phyloP scores from a whole-genome alignment of 2,888 invertebrate genomes.

The Acleris holmiana region DNA sequence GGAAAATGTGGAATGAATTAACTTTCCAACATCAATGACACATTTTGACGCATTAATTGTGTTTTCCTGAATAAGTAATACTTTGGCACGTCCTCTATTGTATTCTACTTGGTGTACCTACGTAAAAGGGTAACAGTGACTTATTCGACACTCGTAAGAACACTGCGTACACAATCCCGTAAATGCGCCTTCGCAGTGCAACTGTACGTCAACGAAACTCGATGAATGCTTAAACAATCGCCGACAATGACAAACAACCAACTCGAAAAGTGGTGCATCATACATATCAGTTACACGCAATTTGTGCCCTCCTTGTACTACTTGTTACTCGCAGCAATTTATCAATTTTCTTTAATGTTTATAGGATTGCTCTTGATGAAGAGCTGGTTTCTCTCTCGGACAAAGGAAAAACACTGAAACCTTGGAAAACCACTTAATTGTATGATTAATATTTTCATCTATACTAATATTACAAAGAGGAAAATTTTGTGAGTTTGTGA shows the following conservation, averaged over 20 bases:
- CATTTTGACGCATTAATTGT: neutral
- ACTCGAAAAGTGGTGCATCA: conserved; percentile 7
- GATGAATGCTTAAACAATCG: conserved; percentile 8
- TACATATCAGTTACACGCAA: too few relatives aligned
- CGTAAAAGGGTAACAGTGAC: neutral
- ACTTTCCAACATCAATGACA: conserved; percentile 1
- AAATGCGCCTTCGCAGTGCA: conserved; percentile 48
- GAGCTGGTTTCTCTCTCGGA: too few relatives aligned
- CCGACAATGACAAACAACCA: conserved; percentile 7
- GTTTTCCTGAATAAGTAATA: too few relatives aligned
- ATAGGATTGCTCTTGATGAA: too few relatives aligned
- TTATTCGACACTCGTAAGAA: neutral
- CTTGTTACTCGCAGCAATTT: conserved; percentile 17
- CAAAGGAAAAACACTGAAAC: too few relatives aligned
- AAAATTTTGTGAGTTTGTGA: too few relatives aligned
- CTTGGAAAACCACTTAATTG: too few relatives aligned
- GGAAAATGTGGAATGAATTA: conserved; percentile 4
- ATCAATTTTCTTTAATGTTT: conserved; percentile 7
- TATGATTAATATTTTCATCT: too few relatives aligned
- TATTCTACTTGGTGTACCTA: too few relatives aligned
- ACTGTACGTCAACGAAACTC: conserved; percentile 54
- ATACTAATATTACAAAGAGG: too few relatives aligned
- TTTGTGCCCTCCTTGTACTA: conserved; percentile 7
- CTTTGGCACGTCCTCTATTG: too few relatives aligned
- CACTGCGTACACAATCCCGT: conserved; percentile 63